Conservation (phyloP, 2,113 vertebrate genomes). For the Passer montanus region DNA sequence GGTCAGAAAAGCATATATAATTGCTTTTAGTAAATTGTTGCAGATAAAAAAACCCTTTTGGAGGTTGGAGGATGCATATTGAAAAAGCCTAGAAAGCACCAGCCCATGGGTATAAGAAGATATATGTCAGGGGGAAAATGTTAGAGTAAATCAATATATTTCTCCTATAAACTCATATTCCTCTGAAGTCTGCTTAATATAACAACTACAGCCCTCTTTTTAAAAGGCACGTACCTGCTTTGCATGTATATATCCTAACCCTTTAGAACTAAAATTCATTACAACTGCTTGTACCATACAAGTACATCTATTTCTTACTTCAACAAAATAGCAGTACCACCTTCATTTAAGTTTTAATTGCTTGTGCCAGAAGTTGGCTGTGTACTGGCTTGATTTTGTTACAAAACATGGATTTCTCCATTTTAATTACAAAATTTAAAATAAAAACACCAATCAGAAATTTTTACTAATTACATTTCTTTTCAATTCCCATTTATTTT, state of each 20-base stretch:
- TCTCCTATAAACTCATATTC: not conserved
- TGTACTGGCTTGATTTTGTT: not conserved
- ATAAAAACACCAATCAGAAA: not conserved
- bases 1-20: accelerated
- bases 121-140: not conserved
- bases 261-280: not conserved
- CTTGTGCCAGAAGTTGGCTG: not conserved
- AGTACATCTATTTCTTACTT: slow-evolving; percentile 31
- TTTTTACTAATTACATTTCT: slow-evolving; percentile 15
- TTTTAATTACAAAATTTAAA: slow-evolving; percentile 19
- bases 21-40: not conserved
- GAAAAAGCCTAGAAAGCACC: not conserved
- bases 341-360: slow-evolving; percentile 53
- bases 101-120: not conserved
- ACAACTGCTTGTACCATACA: not conserved
- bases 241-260: not conserved
- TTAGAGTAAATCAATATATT: not conserved
- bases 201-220: not conserved
- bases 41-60: not conserved
- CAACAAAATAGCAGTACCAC: slow-evolving; percentile 20
- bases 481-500: slow-evolving; percentile 49
- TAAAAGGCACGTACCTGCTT: not conserved
- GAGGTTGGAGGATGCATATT: not conserved
- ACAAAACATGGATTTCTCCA: not conserved
- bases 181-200: not conserved